These are phyloP conservation scores for Acrobasis consociella DNA, from an alignment of 2,888 invertebrate genomes.

Conservation along the genomic window DNA sequence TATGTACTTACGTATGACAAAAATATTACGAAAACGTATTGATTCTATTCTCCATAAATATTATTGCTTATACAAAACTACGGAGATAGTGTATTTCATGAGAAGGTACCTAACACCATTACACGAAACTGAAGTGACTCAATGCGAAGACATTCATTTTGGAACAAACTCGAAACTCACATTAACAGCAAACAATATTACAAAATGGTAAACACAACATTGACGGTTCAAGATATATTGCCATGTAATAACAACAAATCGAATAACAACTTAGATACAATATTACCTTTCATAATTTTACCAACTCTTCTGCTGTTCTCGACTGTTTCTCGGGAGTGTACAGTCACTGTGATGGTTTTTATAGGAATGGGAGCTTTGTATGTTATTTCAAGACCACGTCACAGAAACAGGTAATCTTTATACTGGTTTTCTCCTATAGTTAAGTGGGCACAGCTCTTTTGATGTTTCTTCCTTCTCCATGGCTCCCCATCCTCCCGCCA, in stretches of 20 bases:
- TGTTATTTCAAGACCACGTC: conserved; percentile 67
- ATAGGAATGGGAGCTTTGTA: conserved; percentile 73
- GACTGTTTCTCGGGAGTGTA: conserved; percentile 62
- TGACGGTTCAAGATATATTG: conserved; percentile 61
- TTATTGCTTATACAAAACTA: no score
- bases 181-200: not conserved
- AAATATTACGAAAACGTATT: no score
- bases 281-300: conserved; percentile 69
- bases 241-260: conserved; percentile 51
- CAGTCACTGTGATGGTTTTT: conserved; percentile 64
- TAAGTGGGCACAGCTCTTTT: no score
- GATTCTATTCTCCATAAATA: no score
- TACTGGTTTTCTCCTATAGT: not conserved
- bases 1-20: no score
- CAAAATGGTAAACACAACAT: not conserved
- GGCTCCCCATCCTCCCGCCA: no score
- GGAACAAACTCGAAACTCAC: no score
- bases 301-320: conserved; percentile 62
- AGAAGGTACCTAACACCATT: no score
- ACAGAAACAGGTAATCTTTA: conserved; percentile 66
- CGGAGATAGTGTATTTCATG: no score
- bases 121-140: no score
- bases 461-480: no score
- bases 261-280: conserved; percentile 60
- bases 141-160: no score